Conservation (phyloP, 2,113 vertebrate species). For the Bagarius yarrelli region DNA sequence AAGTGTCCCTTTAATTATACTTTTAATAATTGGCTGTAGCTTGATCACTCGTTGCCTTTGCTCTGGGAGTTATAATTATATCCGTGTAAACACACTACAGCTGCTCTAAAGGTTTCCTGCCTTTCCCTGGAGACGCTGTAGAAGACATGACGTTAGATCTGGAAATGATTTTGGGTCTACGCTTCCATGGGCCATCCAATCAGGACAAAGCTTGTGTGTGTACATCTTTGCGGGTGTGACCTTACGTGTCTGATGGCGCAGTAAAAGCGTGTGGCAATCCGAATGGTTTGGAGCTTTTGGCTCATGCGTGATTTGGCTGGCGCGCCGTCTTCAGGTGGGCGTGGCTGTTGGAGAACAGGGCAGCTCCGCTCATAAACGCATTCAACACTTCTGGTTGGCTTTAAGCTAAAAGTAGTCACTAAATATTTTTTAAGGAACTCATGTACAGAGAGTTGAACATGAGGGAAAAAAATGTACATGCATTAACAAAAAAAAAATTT, state of each 20-base stretch:
- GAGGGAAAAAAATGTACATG: neutral
- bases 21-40: neutral
- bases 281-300: conserved; percentile 63
- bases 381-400: neutral
- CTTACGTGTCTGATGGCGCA: conserved; percentile 64
- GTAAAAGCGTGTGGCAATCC: conserved; percentile 63
- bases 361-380: conserved; percentile 32
- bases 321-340: conserved; percentile 54
- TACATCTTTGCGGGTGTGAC: conserved; percentile 42
- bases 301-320: conserved; percentile 60
- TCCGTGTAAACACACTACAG: neutral
- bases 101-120: neutral
- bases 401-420: neutral
- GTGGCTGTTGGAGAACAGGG: conserved; percentile 54
- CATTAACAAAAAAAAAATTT: neutral
- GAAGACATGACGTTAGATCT: conserved; percentile 16
- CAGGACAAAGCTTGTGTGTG: conserved; percentile 32
- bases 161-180: conserved; percentile 20
- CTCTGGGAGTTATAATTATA: neutral
- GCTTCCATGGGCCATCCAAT: conserved; percentile 16
- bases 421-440: neutral
- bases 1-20: neutral
- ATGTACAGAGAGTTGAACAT: neutral
- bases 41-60: neutral
- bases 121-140: neutral